Evolutionary conservation across 2,797 vertebrate species (phyloP).

Genomic region (Lagothrix lagotricha): DNA sequence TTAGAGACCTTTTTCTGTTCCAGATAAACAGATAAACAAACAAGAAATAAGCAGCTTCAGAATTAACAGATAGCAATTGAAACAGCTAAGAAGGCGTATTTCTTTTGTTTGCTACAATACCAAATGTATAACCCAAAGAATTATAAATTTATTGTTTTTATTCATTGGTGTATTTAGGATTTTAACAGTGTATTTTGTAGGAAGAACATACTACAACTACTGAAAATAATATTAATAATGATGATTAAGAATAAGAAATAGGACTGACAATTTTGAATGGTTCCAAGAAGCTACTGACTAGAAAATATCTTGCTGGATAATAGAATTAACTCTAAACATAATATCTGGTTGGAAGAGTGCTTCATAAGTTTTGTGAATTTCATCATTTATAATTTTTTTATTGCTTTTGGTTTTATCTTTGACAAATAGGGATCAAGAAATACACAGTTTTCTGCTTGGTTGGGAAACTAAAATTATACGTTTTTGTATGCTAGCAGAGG

Average conservation of each 20-base stretch:
- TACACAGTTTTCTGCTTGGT: not conserved
- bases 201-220: not conserved
- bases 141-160: not conserved
- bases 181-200: not conserved
- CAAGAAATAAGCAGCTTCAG: not conserved
- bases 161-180: not conserved
- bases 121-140: not conserved
- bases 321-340: not conserved
- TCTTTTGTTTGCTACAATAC: not conserved
- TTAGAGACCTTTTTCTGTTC: not conserved
- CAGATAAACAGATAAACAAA: not conserved
- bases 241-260: not conserved
- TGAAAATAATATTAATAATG: not conserved
- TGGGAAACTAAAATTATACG: slow-evolving; percentile 18
- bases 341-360: not conserved
- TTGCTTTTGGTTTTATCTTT: slow-evolving; percentile 30
- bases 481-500: not conserved
- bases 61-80: not conserved
- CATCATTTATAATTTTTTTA: not conserved
- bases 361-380: slow-evolving; percentile 16
- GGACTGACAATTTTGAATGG: not conserved
- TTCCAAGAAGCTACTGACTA: not conserved
- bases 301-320: not conserved
- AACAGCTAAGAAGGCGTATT: not conserved
- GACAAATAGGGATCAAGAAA: not conserved